A percentile compares a stretch with the other conserved stretches of the same genome.
Evolutionary conservation across 2,888 invertebrate genomes (phyloP).

Genomic region (Cylindroiulus punctatus): DNA sequence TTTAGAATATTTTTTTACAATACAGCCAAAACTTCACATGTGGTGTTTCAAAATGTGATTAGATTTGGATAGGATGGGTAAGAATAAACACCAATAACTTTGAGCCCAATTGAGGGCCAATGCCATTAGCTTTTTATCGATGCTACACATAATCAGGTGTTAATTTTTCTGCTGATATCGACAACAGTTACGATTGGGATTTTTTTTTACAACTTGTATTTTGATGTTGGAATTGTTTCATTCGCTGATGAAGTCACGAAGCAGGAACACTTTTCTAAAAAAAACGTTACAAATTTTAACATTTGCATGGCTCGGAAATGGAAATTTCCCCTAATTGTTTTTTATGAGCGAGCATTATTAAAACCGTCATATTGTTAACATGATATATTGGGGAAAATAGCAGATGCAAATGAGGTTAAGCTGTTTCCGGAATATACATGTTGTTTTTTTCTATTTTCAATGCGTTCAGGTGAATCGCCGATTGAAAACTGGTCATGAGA

Average conservation of each 20-base stretch:
- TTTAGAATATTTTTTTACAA: too few relatives aligned
- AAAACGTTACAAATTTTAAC: background rate
- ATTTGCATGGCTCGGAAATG: background rate
- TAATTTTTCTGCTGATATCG: too few relatives aligned
- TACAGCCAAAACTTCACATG: too few relatives aligned
- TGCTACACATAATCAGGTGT: too few relatives aligned
- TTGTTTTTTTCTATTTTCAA: background rate
- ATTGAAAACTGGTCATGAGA: background rate
- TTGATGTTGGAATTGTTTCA: background rate
- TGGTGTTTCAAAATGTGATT: too few relatives aligned
- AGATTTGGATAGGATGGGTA: too few relatives aligned
- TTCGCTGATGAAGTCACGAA: background rate
- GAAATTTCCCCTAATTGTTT: background rate
- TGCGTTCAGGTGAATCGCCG: background rate
- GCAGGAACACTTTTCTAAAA: background rate
- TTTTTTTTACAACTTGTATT: background rate
- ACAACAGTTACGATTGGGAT: too few relatives aligned
- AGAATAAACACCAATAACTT: too few relatives aligned
- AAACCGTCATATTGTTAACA: background rate
- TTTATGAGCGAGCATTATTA: background rate
- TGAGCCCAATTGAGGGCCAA: too few relatives aligned
- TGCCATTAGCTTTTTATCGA: too few relatives aligned
- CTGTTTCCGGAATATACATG: background rate
- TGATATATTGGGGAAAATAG: background rate
- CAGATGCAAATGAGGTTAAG: slow-evolving; percentile 1